Evolutionary conservation across 1,140 invertebrate genomes (phyloP).

Genomic region (Kradibia gibbosae): DNA sequence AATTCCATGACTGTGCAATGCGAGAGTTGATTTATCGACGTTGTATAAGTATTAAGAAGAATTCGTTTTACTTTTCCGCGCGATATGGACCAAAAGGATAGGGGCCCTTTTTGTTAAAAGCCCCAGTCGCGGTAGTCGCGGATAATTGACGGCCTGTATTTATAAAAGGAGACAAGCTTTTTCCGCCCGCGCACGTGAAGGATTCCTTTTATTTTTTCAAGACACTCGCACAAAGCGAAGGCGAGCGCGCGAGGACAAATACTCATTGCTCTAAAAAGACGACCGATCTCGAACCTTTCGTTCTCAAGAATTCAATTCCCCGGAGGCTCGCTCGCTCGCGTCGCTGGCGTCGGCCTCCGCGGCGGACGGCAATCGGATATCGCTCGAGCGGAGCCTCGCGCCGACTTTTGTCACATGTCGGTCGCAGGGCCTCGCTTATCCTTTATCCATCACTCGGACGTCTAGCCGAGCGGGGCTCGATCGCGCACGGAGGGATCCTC

Average conservation of each 20-base stretch:
- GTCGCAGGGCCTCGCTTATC: too few relatives aligned
- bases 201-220: conserved; percentile 26
- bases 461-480: not conserved
- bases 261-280: not conserved
- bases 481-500: too few relatives aligned
- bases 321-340: not conserved
- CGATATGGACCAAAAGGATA: not conserved
- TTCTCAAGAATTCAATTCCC: conserved; percentile 16
- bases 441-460: not conserved
- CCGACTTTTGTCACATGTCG: conserved; percentile 3
- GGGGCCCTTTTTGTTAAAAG: not conserved
- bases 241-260: not conserved
- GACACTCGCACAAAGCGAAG: not conserved
- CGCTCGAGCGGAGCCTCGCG: not conserved
- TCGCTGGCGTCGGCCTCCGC: not conserved
- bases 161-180: conserved; percentile 30
- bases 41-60: not conserved
- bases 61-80: not conserved
- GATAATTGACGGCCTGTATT: conserved; percentile 30
- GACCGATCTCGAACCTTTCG: not conserved
- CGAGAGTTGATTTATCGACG: conserved; percentile 2
- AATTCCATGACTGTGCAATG: not conserved
- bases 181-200: conserved; percentile 8
- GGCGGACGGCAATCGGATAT: conserved; percentile 9
- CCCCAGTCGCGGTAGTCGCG: not conserved